Percentiles rank a stretch among this genome's conserved stretches.
Evolutionary conservation across 2,113 vertebrate genomes (phyloP).

Genomic region (Rhynchomys soricoides): DNA sequence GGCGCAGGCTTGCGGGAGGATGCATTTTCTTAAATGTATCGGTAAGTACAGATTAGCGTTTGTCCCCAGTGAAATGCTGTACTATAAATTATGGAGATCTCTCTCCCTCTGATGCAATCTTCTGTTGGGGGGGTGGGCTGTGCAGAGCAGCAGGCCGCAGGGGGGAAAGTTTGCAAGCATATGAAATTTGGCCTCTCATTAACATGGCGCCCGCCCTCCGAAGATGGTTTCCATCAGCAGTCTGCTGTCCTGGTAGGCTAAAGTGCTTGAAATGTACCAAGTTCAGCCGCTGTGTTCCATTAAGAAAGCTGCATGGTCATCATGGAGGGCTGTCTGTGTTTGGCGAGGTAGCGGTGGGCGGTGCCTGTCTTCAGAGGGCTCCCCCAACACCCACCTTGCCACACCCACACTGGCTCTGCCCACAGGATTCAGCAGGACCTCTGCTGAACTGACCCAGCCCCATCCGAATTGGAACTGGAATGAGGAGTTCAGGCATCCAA

Average conservation of each 20-base stretch:
- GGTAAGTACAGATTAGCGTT: constrained; percentile 93
- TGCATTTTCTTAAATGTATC: constrained; percentile 94
- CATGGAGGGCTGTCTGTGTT: constrained; percentile 40
- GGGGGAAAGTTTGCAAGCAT: constrained; percentile 85
- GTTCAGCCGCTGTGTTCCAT: constrained; percentile 84
- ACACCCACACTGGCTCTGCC: neutral
- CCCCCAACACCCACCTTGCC: neutral
- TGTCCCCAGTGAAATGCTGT: constrained; percentile 89
- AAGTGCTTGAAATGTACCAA: constrained; percentile 86
- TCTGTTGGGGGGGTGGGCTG: constrained; percentile 82
- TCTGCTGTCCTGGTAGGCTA: constrained; percentile 83
- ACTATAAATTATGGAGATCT: constrained; percentile 92
- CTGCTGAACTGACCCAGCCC: neutral
- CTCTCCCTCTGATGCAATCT: constrained; percentile 87
- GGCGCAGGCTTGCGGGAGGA: constrained; percentile 90
- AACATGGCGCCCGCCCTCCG: constrained; percentile 87
- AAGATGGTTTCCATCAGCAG: constrained; percentile 83
- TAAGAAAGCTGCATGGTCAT: constrained; percentile 81
- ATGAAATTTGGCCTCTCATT: constrained; percentile 87
- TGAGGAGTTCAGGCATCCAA: neutral
- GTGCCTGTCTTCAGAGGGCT: neutral
- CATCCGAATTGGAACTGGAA: neutral
- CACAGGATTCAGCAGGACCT: neutral
- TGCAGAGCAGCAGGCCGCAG: constrained; percentile 75
- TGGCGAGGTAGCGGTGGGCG: neutral